A percentile compares a stretch with the other conserved stretches of the same genome.
phyloP scores from a whole-genome alignment of 1,140 invertebrate species.

The Drosophila repleta region DNA sequence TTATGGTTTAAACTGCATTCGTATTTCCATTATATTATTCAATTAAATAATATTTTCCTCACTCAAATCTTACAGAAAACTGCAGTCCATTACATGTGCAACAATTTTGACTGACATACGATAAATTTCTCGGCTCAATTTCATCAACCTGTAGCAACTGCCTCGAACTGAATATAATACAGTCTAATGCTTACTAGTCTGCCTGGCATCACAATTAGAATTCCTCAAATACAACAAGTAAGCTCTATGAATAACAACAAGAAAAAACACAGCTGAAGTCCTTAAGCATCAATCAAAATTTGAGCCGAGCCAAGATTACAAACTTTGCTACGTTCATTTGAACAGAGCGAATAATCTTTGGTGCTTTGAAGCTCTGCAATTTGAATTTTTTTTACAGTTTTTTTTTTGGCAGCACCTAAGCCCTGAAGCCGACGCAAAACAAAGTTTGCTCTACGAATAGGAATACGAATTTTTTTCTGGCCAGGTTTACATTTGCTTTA shows the following conservation, averaged over 20 bases:
- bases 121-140: too few species aligned
- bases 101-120: too few species aligned
- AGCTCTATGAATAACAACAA: too few species aligned
- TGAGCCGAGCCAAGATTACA: conserved; percentile 8
- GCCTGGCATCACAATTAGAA: neutral
- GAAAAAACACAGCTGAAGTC: neutral
- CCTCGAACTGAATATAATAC: too few species aligned
- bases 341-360: conserved; percentile 19
- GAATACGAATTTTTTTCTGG: conserved; percentile 34
- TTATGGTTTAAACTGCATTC: too few species aligned
- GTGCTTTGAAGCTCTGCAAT: conserved; percentile 3
- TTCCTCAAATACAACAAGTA: too few species aligned
- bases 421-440: conserved; percentile 37
- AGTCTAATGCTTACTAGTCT: too few species aligned
- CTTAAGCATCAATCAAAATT: conserved; percentile 1
- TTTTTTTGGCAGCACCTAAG: conserved; percentile 44
- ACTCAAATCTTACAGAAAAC: too few species aligned
- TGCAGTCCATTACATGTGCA: too few species aligned
- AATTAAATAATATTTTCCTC: too few species aligned
- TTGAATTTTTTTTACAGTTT: neutral
- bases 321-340: conserved; percentile 16
- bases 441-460: conserved; percentile 68
- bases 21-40: too few species aligned
- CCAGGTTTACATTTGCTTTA: conserved; percentile 66
- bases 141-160: too few species aligned